phyloP scores from a whole-genome alignment of 2,888 invertebrate species.

The Dryadula phaetusa region DNA sequence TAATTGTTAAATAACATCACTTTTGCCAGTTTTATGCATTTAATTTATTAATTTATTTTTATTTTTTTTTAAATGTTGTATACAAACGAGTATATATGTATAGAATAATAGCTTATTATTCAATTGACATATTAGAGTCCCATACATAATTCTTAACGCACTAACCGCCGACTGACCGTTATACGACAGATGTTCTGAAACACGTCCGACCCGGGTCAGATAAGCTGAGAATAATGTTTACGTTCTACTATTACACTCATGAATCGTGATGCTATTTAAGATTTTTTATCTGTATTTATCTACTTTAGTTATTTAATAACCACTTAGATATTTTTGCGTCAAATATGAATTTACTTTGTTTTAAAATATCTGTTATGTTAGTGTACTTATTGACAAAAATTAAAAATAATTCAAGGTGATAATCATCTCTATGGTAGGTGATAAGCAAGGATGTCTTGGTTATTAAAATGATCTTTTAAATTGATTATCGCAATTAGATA shows the following conservation, averaged over 20 bases:
- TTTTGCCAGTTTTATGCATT: neutral
- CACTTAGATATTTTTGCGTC: too few species aligned
- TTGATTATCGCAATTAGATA: too few species aligned
- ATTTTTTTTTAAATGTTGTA: neutral
- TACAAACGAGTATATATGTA: neutral
- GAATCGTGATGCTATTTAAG: conserved; percentile 16
- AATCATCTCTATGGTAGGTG: too few species aligned
- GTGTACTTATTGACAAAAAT: too few species aligned
- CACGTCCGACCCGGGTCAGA: conserved; percentile 43
- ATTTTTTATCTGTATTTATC: neutral
- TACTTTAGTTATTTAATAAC: neutral
- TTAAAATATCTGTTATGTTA: too few species aligned
- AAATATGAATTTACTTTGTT: too few species aligned
- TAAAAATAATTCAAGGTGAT: too few species aligned
- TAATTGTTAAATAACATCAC: neutral
- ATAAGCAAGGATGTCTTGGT: too few species aligned
- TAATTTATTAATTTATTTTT: too few species aligned
- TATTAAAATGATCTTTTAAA: too few species aligned
- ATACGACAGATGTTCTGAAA: conserved; percentile 27
- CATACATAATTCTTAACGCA: neutral
- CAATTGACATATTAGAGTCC: conserved; percentile 8
- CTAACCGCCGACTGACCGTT: conserved; percentile 18
- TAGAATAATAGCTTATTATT: conserved; percentile 8
- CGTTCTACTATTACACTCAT: conserved; percentile 13
- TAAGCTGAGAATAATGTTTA: conserved; percentile 41